Percentiles rank a stretch among this genome's conserved stretches.
Conservation (phyloP, 2,888 invertebrate genomes). For the Apodemia hepburni region DNA sequence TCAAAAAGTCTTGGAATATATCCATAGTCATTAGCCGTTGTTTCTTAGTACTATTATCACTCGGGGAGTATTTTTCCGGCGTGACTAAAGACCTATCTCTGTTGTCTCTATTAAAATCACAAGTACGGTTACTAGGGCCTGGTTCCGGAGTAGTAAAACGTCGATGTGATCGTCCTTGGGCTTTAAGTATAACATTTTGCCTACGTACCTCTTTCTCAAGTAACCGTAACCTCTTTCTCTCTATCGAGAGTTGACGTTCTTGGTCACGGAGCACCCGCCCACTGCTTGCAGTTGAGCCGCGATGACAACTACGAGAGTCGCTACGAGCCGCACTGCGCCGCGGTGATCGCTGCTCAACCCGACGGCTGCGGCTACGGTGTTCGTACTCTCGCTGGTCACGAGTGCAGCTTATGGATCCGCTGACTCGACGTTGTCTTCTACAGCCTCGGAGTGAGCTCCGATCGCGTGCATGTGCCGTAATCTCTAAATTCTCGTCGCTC, state of each 20-base stretch:
- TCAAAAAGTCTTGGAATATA: background rate
- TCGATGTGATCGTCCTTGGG: no score
- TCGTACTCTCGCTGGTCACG: no score
- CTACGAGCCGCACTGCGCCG: background rate
- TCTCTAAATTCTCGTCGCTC: background rate
- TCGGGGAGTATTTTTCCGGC: no score
- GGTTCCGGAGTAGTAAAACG: no score
- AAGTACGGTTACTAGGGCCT: no score
- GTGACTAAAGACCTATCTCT: no score
- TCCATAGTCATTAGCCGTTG: no score
- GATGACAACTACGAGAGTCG: background rate
- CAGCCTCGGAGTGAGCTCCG: background rate
- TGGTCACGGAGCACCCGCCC: background rate
- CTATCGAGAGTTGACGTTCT: background rate
- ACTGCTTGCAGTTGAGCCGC: background rate
- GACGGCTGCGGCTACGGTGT: background rate
- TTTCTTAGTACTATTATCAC: no score
- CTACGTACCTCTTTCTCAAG: background rate
- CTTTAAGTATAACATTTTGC: no score
- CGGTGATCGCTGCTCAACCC: background rate
- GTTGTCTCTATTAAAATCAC: no score
- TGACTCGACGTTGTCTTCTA: background rate
- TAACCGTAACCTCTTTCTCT: background rate
- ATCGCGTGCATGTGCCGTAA: background rate
- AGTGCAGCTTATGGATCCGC: background rate